These are phyloP conservation scores for Diachasma alloeum DNA, from an alignment of 1,140 invertebrate genomes.

Conservation along the genomic window DNA sequence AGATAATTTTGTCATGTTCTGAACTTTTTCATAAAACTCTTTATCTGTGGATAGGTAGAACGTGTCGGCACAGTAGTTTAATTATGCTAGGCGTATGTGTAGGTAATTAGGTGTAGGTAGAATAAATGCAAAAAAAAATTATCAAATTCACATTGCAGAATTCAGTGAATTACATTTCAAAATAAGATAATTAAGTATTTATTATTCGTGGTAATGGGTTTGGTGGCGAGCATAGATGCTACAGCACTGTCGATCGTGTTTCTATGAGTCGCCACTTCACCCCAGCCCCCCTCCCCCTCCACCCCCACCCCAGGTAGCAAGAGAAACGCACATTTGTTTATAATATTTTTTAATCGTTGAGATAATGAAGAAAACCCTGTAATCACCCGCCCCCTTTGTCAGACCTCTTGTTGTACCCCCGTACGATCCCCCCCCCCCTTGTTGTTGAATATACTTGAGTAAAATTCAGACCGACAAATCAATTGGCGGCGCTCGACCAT, in stretches of 20 bases:
- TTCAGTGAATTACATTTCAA: background rate
- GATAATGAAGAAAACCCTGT: slow-evolving; percentile 29
- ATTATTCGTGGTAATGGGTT: slow-evolving; percentile 35
- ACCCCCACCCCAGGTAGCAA: background rate
- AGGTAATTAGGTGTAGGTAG: slow-evolving; percentile 12
- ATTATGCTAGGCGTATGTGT: background rate
- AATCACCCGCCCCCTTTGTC: slow-evolving; percentile 6
- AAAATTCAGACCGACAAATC: slow-evolving; percentile 10
- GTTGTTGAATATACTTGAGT: slow-evolving; percentile 18
- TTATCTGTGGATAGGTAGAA: background rate
- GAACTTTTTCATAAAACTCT: background rate
- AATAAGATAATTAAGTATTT: slow-evolving; percentile 27
- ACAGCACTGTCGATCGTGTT: slow-evolving; percentile 60
- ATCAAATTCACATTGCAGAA: background rate
- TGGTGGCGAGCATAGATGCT: slow-evolving; percentile 57
- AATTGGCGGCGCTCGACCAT: background rate
- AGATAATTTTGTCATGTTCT: background rate
- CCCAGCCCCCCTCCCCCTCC: slow-evolving; percentile 17
- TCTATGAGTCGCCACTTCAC: slow-evolving; percentile 51
- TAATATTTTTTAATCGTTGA: background rate
- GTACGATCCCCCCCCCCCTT: slow-evolving; percentile 10
- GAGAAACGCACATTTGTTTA: background rate
- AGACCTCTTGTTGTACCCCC: slow-evolving; percentile 20
- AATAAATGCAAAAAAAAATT: background rate
- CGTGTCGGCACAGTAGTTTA: slow-evolving; percentile 17